Conservation (phyloP, 2,113 vertebrate species). For the Cercocebus atys region DNA sequence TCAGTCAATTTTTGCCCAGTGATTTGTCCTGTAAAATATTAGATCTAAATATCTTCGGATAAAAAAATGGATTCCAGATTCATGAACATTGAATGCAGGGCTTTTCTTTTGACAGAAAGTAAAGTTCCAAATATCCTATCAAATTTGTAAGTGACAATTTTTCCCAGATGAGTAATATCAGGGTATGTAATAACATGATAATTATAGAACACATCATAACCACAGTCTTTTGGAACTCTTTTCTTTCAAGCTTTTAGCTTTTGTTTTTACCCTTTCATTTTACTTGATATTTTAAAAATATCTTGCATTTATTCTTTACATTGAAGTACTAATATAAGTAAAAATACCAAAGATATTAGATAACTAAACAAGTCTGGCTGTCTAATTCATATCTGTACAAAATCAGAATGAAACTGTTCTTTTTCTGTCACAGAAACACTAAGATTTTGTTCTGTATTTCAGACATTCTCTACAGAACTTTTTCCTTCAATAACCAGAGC, state of each 20-base stretch:
- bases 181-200: neutral
- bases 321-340: neutral
- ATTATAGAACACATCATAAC: neutral
- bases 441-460: neutral
- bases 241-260: neutral
- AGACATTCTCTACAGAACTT: neutral
- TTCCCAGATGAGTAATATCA: neutral
- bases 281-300: neutral
- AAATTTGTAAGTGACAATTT: neutral
- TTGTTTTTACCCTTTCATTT: neutral
- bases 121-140: neutral
- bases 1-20: neutral
- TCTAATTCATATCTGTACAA: neutral
- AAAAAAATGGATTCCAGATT: neutral
- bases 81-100: neutral
- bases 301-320: neutral
- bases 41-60: neutral
- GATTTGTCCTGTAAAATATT: neutral
- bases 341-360: neutral
- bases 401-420: neutral
- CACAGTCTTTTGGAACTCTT: neutral
- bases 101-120: neutral
- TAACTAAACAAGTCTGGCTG: neutral
- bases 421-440: neutral
- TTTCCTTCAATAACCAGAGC: neutral